Evolutionary conservation across 2,113 vertebrate species (phyloP).

Genomic region (Protobothrops mucrosquamatus): DNA sequence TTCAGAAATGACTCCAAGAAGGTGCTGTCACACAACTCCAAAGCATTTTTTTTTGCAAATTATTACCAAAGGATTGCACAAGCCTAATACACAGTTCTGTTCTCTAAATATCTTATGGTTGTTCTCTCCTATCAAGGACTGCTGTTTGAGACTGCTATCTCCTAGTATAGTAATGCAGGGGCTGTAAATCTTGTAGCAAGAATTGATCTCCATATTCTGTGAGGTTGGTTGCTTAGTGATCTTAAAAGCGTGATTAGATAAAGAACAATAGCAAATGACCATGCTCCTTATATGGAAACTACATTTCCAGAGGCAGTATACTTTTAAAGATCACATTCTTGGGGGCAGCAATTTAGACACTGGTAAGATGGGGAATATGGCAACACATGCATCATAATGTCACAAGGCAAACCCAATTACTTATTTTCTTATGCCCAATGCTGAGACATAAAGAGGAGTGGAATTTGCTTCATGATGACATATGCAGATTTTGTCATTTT

Average conservation of each 20-base stretch:
- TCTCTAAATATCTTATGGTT: neutral
- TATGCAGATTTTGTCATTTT: neutral
- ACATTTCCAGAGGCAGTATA: neutral
- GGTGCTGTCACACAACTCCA: neutral
- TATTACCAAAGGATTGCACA: neutral
- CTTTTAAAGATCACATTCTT: neutral
- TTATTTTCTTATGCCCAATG: neutral
- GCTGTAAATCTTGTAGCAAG: neutral
- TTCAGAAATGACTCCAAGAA: neutral
- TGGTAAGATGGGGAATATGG: neutral
- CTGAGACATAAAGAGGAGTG: neutral
- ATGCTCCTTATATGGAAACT: neutral
- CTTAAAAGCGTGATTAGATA: neutral
- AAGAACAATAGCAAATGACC: neutral
- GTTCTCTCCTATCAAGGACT: neutral
- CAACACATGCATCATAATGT: neutral
- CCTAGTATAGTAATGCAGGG: neutral
- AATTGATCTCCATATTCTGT: neutral
- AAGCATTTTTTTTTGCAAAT: neutral
- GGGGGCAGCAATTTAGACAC: neutral
- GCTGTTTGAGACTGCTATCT: neutral
- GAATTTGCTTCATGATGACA: neutral
- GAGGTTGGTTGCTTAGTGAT: neutral
- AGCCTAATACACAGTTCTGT: neutral
- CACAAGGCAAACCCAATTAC: neutral